Percentiles rank a stretch among this genome's conserved stretches.
phyloP scores from a whole-genome alignment of 1,140 invertebrate species.

The Danaus melanippus region DNA sequence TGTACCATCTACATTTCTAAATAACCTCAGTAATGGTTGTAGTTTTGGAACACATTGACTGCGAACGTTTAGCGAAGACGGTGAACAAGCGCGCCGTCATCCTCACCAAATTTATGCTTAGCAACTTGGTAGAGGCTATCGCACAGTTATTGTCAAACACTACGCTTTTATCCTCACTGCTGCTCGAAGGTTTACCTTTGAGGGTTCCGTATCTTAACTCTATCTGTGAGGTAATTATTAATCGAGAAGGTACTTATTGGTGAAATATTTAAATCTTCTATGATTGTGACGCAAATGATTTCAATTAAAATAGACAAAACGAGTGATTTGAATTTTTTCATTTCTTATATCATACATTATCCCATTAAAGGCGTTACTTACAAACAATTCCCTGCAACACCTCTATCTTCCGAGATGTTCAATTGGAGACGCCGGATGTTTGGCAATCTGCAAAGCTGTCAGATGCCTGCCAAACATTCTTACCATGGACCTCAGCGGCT shows the following conservation, averaged over 20 bases:
- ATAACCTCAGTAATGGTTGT: conserved; percentile 6
- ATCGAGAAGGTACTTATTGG: neutral
- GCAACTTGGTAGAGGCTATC: conserved; percentile 64
- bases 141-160: conserved; percentile 73
- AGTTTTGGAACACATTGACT: conserved; percentile 68
- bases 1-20: neutral
- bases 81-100: conserved; percentile 63
- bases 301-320: neutral
- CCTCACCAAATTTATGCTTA: conserved; percentile 66
- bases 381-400: conserved; percentile 73
- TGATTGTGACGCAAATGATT: no score
- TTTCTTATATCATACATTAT: neutral
- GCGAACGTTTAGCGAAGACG: conserved; percentile 61
- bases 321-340: neutral
- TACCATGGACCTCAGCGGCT: conserved; percentile 76
- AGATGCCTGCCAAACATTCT: conserved; percentile 74
- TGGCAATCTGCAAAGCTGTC: conserved; percentile 74
- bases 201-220: conserved; percentile 75
- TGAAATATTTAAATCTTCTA: no score
- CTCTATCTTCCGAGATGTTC: conserved; percentile 75
- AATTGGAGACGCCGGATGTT: conserved; percentile 77
- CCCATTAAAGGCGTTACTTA: conserved; percentile 55
- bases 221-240: conserved; percentile 58
- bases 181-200: conserved; percentile 77
- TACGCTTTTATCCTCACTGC: conserved; percentile 68